Evolutionary conservation across 2,113 vertebrate species (phyloP), one percentile per base, ranked within the genome.

Genomic region (Steatornis caripensis): DNA sequence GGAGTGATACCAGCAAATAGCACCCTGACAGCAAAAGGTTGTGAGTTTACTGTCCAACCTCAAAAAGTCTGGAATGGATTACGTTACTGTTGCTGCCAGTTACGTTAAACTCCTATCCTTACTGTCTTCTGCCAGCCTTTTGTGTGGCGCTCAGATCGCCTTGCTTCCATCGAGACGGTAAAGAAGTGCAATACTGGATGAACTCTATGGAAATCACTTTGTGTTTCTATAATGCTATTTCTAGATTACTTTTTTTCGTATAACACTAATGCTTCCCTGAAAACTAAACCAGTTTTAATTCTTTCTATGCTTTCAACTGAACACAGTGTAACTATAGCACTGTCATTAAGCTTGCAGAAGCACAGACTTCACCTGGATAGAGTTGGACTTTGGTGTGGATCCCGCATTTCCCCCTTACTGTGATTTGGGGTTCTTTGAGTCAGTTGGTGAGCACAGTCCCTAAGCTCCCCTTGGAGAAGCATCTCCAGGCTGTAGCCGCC

Each of bases 141-240:
- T 4, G 7, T 6, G 0, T 16, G 68, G 21, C 68, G 3, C 84
- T 78, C 5, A 0, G 14, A 2, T 43, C 39, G 8, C 53, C 34
- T n/a, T 12, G 22, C 48, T 61, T 5, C 57, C 49, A 12, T 1
- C 13, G 29, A 29, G 46, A 16, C 11, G 12, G n/a, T 9, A 12
- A 30, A 62, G 41, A 39, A 70, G 14, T 15, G 36, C 27, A 5
- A 0, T 29, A 2, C 32, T 37, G 39, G 19, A 3, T 49, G 58
- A 81, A 14, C 18, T 62, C 43, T 43, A 14, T 23, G 36, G 60
- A 68, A 49, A 71, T 57, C 34, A 12, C 34, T 19, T 18, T 22
- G 45, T 41, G n/a, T 55, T 79, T 51, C 32, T 53, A 2, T 45
- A 32, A 15, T 49, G 17, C 68, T 58, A 2, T 62, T 84, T 62